Conservation (phyloP, 2,113 vertebrate genomes). For the Heterocephalus glaber region DNA sequence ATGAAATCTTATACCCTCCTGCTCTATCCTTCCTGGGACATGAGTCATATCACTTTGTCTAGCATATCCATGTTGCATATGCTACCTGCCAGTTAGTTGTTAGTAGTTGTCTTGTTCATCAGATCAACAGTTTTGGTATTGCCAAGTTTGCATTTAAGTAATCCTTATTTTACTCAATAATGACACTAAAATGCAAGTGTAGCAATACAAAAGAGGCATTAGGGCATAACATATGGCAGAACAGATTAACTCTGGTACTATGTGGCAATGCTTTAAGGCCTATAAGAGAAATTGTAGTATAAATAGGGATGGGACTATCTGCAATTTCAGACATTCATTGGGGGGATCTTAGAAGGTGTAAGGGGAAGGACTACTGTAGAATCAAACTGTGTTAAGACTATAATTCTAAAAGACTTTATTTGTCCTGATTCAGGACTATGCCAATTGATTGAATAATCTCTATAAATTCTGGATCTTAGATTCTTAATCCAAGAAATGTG, state of each 20-base stretch:
- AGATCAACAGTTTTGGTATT: not conserved
- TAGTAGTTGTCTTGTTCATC: not conserved
- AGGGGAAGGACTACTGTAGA: not conserved
- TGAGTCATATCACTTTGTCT: not conserved
- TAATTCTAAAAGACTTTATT: conserved; percentile 45
- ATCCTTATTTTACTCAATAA: not conserved
- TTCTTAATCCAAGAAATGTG: conserved; percentile 38
- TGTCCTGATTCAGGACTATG: not conserved
- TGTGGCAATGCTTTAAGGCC: not conserved
- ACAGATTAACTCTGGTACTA: not conserved
- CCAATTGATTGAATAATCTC: not conserved
- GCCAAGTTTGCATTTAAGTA: not conserved
- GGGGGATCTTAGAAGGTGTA: not conserved
- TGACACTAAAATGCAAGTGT: not conserved
- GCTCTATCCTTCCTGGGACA: not conserved
- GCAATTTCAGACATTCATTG: not conserved
- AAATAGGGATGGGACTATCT: not conserved
- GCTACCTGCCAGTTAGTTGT: not conserved
- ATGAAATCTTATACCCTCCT: not conserved
- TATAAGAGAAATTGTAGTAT: not conserved
- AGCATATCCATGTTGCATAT: not conserved
- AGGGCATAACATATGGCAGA: not conserved
- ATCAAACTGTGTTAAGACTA: not conserved
- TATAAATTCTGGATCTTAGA: conserved; percentile 26
- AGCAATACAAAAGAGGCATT: not conserved